Percentiles rank a stretch among this genome's conserved stretches.
These are phyloP conservation scores for Metacarcinus magister DNA, from an alignment of 2,888 invertebrate genomes.

Conservation along the genomic window DNA sequence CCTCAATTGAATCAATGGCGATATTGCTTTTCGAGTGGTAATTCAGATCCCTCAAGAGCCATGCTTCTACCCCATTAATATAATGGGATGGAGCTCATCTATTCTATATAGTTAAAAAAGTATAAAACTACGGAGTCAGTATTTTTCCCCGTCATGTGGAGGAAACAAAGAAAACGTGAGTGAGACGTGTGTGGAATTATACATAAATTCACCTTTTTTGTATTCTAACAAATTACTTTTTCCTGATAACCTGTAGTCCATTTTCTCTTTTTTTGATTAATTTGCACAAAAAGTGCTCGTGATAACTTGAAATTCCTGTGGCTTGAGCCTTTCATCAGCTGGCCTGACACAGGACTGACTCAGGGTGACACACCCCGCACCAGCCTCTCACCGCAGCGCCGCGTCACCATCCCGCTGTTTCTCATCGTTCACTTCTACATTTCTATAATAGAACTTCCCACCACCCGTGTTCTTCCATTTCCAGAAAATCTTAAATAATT, in stretches of 20 bases:
- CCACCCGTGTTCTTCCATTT: too few relatives aligned
- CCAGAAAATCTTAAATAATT: neutral
- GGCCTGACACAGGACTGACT: neutral
- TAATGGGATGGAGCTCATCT: neutral
- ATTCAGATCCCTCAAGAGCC: neutral
- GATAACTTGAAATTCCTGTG: neutral
- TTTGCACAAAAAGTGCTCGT: neutral
- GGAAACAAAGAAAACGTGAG: neutral
- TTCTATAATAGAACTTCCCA: neutral
- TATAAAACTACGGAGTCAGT: neutral
- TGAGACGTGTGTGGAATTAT: neutral
- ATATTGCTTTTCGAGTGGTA: conserved; percentile 22
- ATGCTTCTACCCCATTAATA: conserved; percentile 6
- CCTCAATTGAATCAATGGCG: conserved; percentile 28
- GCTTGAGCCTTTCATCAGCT: neutral
- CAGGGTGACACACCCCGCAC: neutral
- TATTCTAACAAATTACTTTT: neutral
- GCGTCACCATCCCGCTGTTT: neutral
- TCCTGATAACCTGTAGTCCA: neutral
- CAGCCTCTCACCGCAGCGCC: neutral
- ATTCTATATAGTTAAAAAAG: neutral
- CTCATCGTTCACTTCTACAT: neutral
- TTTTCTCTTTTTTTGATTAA: neutral
- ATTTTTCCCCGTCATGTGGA: neutral
- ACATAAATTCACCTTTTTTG: neutral